Evolutionary conservation across 1,140 invertebrate species (phyloP).

Genomic region (Cyrtorhinus lividipennis): DNA sequence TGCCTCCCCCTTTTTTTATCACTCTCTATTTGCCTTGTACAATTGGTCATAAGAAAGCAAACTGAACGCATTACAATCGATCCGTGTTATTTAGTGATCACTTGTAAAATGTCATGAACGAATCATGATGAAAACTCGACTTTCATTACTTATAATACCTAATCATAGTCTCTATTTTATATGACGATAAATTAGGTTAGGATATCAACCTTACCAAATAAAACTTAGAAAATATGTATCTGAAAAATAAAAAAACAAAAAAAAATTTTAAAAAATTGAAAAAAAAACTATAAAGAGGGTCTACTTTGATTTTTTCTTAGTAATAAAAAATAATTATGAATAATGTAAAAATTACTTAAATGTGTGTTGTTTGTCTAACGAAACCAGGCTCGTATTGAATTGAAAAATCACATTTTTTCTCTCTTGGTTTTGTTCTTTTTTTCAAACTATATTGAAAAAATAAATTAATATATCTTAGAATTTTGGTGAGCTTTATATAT

Average conservation of each 20-base stretch:
- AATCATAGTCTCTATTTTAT: background rate
- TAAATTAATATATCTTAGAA: background rate
- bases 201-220: slow-evolving; percentile 7
- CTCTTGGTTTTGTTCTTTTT: background rate
- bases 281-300: no score
- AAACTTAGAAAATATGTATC: background rate
- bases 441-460: background rate
- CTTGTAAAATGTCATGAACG: no score
- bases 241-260: background rate
- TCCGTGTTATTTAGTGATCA: no score
- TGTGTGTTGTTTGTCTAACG: background rate
- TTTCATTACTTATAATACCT: background rate
- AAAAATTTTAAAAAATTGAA: no score
- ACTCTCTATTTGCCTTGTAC: background rate
- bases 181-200: slow-evolving; percentile 5
- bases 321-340: background rate
- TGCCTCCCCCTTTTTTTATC: background rate
- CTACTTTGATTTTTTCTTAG: slow-evolving; percentile 6
- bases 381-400: background rate
- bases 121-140: background rate
- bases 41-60: background rate
- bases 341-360: slow-evolving; percentile 9
- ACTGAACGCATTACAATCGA: no score
- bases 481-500: slow-evolving; percentile 5
- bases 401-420: background rate